phyloP scores from a whole-genome alignment of 1,140 invertebrate species.

The Drosophila sp. region DNA sequence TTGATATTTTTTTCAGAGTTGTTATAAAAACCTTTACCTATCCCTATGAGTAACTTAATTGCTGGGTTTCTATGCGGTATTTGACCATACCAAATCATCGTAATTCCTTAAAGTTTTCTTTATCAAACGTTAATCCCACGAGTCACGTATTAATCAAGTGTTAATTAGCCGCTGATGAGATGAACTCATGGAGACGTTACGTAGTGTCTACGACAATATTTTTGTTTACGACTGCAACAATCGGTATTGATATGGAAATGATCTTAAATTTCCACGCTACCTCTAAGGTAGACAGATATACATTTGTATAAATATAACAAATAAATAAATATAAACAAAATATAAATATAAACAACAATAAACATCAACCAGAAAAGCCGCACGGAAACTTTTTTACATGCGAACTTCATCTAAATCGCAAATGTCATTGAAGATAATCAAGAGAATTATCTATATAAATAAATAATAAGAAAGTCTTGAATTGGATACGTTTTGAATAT shows the following conservation, averaged over 20 bases:
- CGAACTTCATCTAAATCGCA: conserved; percentile 24
- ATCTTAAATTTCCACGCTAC: conserved; percentile 26
- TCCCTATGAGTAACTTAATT: conserved; percentile 33
- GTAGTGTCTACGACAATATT: conserved; percentile 64
- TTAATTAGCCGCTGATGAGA: conserved; percentile 62
- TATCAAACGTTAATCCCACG: conserved; percentile 25
- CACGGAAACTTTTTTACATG: conserved; percentile 56
- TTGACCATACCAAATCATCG: conserved; percentile 7
- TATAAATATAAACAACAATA: conserved; percentile 31
- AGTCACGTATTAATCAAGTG: conserved; percentile 60
- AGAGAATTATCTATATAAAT: conserved; percentile 58
- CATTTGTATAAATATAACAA: conserved; percentile 39
- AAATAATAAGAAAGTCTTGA: conserved; percentile 39
- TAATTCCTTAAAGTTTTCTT: background rate
- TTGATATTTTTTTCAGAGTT: background rate
- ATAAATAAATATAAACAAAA: conserved; percentile 51
- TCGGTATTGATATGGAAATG: background rate
- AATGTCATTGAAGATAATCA: conserved; percentile 56
- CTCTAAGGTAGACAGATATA: background rate
- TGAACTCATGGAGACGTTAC: conserved; percentile 57
- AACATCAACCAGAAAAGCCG: conserved; percentile 30
- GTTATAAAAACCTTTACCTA: conserved; percentile 34
- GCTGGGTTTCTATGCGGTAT: background rate
- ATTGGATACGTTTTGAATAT: background rate
- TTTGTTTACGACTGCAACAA: conserved; percentile 40